Conservation (phyloP, 1,140 invertebrate species). For the Saccostrea glomerata region DNA sequence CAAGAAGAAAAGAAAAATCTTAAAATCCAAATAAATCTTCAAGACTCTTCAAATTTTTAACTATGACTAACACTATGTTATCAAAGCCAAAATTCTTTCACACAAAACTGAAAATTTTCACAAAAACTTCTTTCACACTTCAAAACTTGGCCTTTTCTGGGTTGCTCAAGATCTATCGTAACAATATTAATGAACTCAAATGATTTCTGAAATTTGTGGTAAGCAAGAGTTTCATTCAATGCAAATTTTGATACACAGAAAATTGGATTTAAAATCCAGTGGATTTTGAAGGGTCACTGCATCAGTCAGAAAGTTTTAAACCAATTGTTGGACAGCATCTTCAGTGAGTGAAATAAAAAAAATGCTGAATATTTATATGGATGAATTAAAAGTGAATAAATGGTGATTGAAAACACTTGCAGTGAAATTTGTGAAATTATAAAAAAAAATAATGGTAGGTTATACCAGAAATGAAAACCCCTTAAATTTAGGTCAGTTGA, state of each 20-base stretch:
- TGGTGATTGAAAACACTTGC: not conserved
- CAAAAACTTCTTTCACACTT: not conserved
- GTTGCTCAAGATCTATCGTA: not conserved
- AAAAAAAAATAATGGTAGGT: not conserved
- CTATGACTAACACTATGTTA: not conserved
- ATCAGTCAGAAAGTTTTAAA: not conserved
- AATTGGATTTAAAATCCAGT: not conserved
- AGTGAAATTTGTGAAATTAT: constrained; percentile 22
- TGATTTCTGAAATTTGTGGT: constrained; percentile 4
- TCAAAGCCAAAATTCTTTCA: constrained; percentile 13
- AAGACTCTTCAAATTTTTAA: not conserved
- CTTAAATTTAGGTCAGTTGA: not conserved
- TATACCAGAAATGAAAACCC: not conserved
- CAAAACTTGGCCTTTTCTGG: constrained; percentile 23
- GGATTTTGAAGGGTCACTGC: not conserved
- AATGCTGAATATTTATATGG: not conserved
- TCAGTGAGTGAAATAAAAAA: too few species aligned
- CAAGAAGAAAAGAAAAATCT: not conserved
- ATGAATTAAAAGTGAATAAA: constrained; percentile 3
- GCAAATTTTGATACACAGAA: not conserved
- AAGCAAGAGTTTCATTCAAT: constrained; percentile 8
- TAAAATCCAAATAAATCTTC: not conserved
- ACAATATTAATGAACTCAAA: not conserved
- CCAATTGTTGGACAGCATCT: too few species aligned
- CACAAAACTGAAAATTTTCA: not conserved